Evolutionary conservation across 2,797 vertebrate species (phyloP).

Genomic region (Mallotus villosus): DNA sequence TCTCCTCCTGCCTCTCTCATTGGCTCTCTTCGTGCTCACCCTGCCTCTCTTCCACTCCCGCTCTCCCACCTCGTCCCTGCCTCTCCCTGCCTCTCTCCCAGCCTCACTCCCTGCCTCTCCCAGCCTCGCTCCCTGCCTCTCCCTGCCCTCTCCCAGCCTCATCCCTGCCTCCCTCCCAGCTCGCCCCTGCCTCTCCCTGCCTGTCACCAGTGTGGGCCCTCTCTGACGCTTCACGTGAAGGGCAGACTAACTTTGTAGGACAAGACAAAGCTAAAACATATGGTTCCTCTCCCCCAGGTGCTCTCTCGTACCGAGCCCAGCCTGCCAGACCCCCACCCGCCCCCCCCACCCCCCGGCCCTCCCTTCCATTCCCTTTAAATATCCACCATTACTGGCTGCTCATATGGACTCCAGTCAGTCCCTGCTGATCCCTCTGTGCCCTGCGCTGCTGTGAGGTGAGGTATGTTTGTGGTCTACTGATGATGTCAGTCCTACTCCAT

Average conservation of each 20-base stretch:
- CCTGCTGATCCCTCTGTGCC: constrained; percentile 19
- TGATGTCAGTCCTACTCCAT: too few relatives aligned
- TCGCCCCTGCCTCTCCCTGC: constrained; percentile 16
- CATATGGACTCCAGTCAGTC: constrained; percentile 33
- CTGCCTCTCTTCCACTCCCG: constrained; percentile 28
- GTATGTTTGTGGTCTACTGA: neutral
- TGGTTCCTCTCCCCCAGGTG: constrained; percentile 90
- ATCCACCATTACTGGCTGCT: constrained; percentile 38
- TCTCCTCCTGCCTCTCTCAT: constrained; percentile 32
- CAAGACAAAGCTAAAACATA: constrained; percentile 97
- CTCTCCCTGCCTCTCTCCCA: constrained; percentile 11
- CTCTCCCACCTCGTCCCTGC: too few relatives aligned
- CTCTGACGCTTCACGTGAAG: constrained; percentile 95
- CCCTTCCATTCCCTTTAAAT: constrained; percentile 39
- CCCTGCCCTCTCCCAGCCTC: neutral
- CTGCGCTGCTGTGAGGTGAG: constrained; percentile 19
- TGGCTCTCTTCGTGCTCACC: neutral
- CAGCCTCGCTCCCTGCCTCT: constrained; percentile 19
- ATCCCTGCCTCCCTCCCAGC: constrained; percentile 25
- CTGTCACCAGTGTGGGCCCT: constrained; percentile 76
- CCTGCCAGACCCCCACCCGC: constrained; percentile 36
- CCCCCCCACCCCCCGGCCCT: constrained; percentile 21
- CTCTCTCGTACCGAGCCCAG: constrained; percentile 59
- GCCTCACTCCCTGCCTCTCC: constrained; percentile 31
- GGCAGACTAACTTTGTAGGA: constrained; percentile 98